Conservation (phyloP, 64 coral and sea anemone genomes). For the Dendrophyllia cribrosa region DNA sequence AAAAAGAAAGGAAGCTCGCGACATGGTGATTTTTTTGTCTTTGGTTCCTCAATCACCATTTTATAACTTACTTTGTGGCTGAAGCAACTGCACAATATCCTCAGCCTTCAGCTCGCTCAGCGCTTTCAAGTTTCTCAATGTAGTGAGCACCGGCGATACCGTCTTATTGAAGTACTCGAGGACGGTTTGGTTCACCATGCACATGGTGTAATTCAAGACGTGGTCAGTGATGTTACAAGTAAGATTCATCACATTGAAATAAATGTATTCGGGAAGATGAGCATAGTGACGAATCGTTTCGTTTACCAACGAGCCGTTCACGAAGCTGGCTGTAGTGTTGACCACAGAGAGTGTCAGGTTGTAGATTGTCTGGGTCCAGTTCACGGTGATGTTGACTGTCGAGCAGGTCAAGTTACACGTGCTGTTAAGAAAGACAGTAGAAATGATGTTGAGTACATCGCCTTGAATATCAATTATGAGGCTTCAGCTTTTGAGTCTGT, state of each 20-base stretch:
- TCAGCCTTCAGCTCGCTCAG: slow-evolving; percentile 12
- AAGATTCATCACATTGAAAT: slow-evolving; percentile 48
- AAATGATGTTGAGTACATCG: neutral
- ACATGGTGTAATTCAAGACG: slow-evolving; percentile 26
- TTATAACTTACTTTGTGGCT: slow-evolving; percentile 7
- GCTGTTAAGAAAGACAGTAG: slow-evolving; percentile 9
- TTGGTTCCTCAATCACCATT: neutral
- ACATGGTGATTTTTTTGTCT: neutral
- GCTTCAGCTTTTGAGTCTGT: too few relatives aligned
- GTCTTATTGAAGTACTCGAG: slow-evolving; percentile 7
- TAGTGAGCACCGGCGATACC: slow-evolving; percentile 8
- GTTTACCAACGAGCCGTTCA: slow-evolving; percentile 73
- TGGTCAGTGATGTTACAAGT: slow-evolving; percentile 53
- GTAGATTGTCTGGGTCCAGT: slow-evolving; percentile 50
- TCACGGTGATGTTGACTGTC: slow-evolving; percentile 29
- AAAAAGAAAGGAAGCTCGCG: too few relatives aligned
- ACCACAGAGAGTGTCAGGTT: slow-evolving; percentile 13
- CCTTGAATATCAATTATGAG: neutral
- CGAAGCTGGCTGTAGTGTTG: slow-evolving; percentile 61
- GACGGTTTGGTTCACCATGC: slow-evolving; percentile 48
- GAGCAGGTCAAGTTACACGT: slow-evolving; percentile 41
- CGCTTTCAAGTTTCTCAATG: neutral
- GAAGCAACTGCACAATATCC: slow-evolving; percentile 40
- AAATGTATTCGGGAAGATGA: slow-evolving; percentile 38
- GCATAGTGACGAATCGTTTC: slow-evolving; percentile 44